Conservation (phyloP, 2,113 vertebrate genomes). For the Promerops cafer region DNA sequence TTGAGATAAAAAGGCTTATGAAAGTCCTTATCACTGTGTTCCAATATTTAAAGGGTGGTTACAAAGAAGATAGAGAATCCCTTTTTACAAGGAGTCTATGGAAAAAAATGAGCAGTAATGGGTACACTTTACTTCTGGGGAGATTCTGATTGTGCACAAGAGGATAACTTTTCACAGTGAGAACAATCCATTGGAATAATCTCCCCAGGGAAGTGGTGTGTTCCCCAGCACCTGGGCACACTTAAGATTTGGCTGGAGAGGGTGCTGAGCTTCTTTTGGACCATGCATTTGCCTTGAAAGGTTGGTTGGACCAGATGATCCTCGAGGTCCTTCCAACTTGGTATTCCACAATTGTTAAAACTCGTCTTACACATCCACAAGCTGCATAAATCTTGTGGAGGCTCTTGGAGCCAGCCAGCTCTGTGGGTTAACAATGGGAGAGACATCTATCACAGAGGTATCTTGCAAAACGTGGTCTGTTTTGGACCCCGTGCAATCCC, state of each 20-base stretch:
- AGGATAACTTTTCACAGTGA: neutral
- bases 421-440: neutral
- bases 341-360: neutral
- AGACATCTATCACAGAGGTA: neutral
- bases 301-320: neutral
- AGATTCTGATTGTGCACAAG: neutral
- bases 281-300: neutral
- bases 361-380: neutral
- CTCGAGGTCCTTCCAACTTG: rapidly evolving
- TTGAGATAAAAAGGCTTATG: neutral
- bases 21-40: neutral
- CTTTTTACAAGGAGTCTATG: neutral
- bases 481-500: neutral
- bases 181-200: neutral
- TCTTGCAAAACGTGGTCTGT: neutral
- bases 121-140: neutral
- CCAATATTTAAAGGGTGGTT: neutral
- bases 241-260: neutral
- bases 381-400: neutral
- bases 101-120: neutral
- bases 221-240: neutral
- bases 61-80: neutral
- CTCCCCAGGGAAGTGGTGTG: neutral
- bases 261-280: neutral
- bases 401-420: neutral